Percentiles rank a stretch among this genome's conserved stretches.
Evolutionary conservation across 1,140 invertebrate genomes (phyloP).

Genomic region (Danaus melanippus): DNA sequence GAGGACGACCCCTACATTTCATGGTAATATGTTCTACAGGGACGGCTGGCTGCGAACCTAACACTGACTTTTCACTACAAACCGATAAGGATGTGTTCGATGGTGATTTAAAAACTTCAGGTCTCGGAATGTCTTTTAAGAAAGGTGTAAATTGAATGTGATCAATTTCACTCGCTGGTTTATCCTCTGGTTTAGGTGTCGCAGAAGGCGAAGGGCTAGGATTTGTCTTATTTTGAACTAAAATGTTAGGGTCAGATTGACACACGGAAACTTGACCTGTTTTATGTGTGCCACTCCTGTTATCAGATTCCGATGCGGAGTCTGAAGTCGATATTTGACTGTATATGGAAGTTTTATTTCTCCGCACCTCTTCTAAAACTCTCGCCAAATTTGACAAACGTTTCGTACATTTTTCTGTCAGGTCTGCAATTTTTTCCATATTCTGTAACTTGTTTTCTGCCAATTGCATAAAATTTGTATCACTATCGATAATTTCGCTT

Average conservation of each 20-base stretch:
- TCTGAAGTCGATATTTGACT: conserved; percentile 57
- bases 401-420: conserved; percentile 71
- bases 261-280: background rate
- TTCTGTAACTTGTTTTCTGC: conserved; percentile 61
- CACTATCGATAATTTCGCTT: conserved; percentile 34
- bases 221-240: conserved; percentile 10
- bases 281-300: conserved; percentile 36
- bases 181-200: conserved; percentile 13
- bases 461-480: conserved; percentile 50
- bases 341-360: conserved; percentile 67
- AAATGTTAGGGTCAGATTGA: conserved; percentile 12
- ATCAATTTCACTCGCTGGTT: conserved; percentile 7
- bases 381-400: conserved; percentile 70
- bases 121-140: conserved; percentile 50
- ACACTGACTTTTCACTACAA: conserved; percentile 10
- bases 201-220: conserved; percentile 12
- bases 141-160: conserved; percentile 34
- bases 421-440: conserved; percentile 66
- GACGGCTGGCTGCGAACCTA: background rate
- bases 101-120: conserved; percentile 23
- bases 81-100: conserved; percentile 10
- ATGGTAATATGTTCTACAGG: conserved; percentile 15
- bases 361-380: conserved; percentile 72
- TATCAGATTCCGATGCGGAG: conserved; percentile 45
- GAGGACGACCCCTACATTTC: conserved; percentile 50